phyloP scores from a whole-genome alignment of 2,888 invertebrate genomes.

The Seladonia tumulorum region DNA sequence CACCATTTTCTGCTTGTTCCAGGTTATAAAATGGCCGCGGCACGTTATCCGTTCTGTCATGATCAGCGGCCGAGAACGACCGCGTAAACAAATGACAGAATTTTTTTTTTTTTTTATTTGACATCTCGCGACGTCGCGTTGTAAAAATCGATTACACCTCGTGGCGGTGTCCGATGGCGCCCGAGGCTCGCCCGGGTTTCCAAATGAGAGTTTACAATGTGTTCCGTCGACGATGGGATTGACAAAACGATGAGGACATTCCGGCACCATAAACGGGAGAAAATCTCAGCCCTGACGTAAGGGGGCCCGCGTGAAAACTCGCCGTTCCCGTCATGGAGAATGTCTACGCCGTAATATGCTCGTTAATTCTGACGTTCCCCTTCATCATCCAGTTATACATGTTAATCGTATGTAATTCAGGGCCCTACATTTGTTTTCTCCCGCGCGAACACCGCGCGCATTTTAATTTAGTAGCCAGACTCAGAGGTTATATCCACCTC shows the following conservation, averaged over 20 bases:
- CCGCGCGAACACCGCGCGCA: background rate
- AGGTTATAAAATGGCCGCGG: slow-evolving; percentile 1
- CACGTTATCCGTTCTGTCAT: background rate
- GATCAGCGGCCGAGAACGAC: background rate
- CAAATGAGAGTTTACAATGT: slow-evolving; percentile 35
- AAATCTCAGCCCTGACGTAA: slow-evolving; percentile 22
- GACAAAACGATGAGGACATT: slow-evolving; percentile 37
- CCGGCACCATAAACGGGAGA: slow-evolving; percentile 20
- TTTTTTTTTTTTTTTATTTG: no score
- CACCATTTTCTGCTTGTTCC: background rate
- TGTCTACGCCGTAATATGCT: slow-evolving; percentile 50
- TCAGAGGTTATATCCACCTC: slow-evolving; percentile 18
- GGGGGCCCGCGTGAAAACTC: background rate
- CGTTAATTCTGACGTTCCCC: slow-evolving; percentile 55
- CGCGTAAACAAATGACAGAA: slow-evolving; percentile 49
- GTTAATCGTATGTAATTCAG: slow-evolving; percentile 59
- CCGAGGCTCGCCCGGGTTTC: slow-evolving; percentile 6
- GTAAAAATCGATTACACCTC: slow-evolving; percentile 27
- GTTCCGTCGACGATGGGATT: background rate
- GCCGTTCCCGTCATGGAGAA: slow-evolving; percentile 51
- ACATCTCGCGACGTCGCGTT: background rate
- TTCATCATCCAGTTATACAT: slow-evolving; percentile 61
- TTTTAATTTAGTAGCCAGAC: background rate
- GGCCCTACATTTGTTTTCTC: slow-evolving; percentile 22
- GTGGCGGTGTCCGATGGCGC: slow-evolving; percentile 28